Percentiles rank a stretch among this genome's conserved stretches.
These are phyloP conservation scores for Gallinago solitaria DNA, from an alignment of 2,797 vertebrate species.

Conservation along the genomic window DNA sequence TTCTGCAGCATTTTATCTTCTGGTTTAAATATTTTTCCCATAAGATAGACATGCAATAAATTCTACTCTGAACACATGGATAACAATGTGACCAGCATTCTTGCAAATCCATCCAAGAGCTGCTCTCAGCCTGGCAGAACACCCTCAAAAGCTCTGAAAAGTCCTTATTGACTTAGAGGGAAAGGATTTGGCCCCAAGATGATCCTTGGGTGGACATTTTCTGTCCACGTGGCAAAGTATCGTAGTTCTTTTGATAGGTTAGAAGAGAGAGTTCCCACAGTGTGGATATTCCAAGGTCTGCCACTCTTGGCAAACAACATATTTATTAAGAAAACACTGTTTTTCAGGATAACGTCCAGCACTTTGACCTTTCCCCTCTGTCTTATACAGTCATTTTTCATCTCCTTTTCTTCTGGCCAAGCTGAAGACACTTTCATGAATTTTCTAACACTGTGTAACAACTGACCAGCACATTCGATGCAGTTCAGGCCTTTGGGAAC, in stretches of 20 bases:
- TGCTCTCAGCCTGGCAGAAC: background rate
- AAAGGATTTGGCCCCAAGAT: background rate
- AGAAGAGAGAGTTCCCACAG: background rate
- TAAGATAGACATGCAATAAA: background rate
- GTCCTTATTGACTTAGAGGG: background rate
- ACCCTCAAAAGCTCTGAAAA: background rate
- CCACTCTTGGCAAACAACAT: background rate
- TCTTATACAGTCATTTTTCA: background rate
- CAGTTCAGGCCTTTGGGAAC: background rate
- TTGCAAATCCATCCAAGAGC: background rate
- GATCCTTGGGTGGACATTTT: background rate
- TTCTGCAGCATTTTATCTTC: background rate
- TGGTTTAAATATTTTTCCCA: background rate
- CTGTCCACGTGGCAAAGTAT: background rate
- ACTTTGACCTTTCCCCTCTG: background rate
- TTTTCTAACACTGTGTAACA: background rate
- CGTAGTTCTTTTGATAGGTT: background rate
- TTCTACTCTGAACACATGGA: background rate
- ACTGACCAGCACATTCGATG: background rate
- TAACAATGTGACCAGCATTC: background rate
- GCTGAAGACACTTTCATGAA: background rate
- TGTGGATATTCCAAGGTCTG: background rate
- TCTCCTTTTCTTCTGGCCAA: background rate
- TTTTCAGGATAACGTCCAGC: background rate
- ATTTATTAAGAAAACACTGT: conserved; percentile 35